Evolutionary conservation across 1,140 invertebrate genomes (phyloP).

Genomic region (Cydia pomonella): DNA sequence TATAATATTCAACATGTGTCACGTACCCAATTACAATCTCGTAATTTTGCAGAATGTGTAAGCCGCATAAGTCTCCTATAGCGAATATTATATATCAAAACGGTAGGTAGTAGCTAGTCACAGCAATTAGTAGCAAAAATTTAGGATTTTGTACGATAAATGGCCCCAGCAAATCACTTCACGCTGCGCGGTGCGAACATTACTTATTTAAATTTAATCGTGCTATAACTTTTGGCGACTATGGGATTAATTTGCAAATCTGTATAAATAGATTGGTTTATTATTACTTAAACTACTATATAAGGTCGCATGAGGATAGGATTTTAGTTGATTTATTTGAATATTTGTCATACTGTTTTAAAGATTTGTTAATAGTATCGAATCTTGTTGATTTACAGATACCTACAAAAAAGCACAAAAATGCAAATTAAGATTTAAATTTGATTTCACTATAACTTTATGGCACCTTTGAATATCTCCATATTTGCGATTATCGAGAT

Average conservation of each 20-base stretch:
- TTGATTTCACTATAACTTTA: no score
- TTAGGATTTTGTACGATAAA: not conserved
- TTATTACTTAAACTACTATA: not conserved
- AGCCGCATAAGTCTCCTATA: not conserved
- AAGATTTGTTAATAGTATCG: no score
- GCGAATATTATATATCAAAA: not conserved
- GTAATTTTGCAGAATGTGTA: not conserved
- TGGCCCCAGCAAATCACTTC: not conserved
- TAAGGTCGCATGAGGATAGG: not conserved
- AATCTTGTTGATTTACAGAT: no score
- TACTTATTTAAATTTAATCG: constrained; percentile 4
- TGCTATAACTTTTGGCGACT: not conserved
- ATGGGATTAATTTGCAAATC: not conserved
- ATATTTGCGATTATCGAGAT: no score
- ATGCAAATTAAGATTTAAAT: no score
- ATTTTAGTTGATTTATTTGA: not conserved
- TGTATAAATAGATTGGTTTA: not conserved
- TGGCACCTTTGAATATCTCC: no score
- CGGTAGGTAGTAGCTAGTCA: not conserved
- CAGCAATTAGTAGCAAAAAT: not conserved
- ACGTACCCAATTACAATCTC: no score
- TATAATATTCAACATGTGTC: no score
- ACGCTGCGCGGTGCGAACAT: not conserved
- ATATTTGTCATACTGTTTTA: not conserved
- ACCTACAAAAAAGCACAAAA: no score